Base-by-base conservation (phyloP, 2,888 invertebrate species). In the Phorcus lineatus region DNA sequence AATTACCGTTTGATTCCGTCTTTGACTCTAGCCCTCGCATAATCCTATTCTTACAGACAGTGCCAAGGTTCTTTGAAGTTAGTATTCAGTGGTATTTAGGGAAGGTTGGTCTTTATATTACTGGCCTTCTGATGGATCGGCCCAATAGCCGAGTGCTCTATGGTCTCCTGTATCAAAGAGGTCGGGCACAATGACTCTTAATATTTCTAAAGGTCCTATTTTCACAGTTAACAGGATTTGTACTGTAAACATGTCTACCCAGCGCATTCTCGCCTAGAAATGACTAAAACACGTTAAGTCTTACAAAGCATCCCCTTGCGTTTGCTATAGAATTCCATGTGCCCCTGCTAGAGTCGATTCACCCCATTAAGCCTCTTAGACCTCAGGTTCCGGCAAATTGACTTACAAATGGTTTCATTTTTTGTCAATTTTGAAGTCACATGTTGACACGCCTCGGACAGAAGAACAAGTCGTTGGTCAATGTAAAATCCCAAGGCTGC, bases 171-270 rank as follows among this genome's bases (percentile, higher is more conserved):
- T 62, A 62, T 62, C 62, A 62, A 62, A 62, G 62, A 24, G 24
- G 24, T 4, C 28, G 16, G 3, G 28, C 16, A 62, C 62, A 62
- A 62, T 24, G 28, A 28, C 62, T 62, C 62, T 62, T 62, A 62
- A 62, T 62, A 62, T 62, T 62, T 62, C 62, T 28, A 62, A 62
- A 62, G 62, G 28, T 28, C 17, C 62, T 28, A 62, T 62, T 62
- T 62, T 62, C 28, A 62, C 62, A 62, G 62, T 17, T 62, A 62
- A 62, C 62, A 62, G 62, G 62, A 62, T 62, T 62, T 62, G 62
- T 13, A 28, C 28, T 62, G 62, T 62, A 62, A 62, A 62, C 62
- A 62, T 13, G 62, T 28, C 28, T 22, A 62, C 28, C 24, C 62
- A 1, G 0, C 28, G 62, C 24, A 62, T 62, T 16, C 62, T 16